Percentiles rank a stretch among this genome's conserved stretches.
phyloP scores from a whole-genome alignment of 2,113 vertebrate genomes.

The Carollia perspicillata region DNA sequence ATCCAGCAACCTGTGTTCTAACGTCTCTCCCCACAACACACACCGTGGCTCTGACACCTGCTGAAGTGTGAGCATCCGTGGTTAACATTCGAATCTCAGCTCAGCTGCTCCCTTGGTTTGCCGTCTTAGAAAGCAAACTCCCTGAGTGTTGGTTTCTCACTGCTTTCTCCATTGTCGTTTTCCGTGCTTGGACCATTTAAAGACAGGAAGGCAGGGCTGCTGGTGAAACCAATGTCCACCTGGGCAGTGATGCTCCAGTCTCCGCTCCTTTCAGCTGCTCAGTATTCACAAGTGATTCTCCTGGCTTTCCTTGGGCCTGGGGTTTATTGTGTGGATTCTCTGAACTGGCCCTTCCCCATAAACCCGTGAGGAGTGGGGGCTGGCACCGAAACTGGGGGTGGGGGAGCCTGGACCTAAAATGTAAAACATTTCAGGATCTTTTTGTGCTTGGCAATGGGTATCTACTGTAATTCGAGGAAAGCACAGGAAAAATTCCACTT shows the following conservation, averaged over 20 bases:
- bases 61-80: neutral
- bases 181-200: neutral
- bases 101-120: neutral
- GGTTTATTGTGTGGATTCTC: neutral
- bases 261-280: neutral
- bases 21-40: too few relatives aligned
- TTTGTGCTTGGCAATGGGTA: neutral
- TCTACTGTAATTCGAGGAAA: neutral
- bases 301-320: neutral
- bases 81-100: neutral
- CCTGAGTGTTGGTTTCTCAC: neutral
- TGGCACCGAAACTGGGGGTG: neutral
- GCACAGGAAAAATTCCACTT: neutral
- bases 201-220: neutral
- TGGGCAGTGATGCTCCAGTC: too few relatives aligned
- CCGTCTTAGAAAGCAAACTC: neutral
- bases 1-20: neutral
- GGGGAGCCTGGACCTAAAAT: neutral
- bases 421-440: neutral
- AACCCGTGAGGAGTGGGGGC: neutral
- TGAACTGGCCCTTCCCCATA: neutral
- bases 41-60: neutral
- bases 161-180: neutral
- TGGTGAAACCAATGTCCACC: neutral
- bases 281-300: neutral